A percentile compares a stretch with the other conserved stretches of the same genome.
phyloP scores from a whole-genome alignment of 1,140 invertebrate species.

The Drosophila suzukii region DNA sequence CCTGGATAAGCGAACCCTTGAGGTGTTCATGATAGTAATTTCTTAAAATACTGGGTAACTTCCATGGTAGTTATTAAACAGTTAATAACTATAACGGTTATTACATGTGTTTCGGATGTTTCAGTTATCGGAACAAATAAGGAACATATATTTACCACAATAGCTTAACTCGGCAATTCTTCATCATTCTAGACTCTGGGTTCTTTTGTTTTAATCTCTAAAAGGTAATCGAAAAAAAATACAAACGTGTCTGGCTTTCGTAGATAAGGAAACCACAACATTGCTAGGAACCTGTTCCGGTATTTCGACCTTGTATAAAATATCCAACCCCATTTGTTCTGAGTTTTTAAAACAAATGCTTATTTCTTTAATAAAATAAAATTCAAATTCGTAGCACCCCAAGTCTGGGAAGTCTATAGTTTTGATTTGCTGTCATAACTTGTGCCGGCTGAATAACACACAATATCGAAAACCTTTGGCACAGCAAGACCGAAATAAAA shows the following conservation, averaged over 20 bases:
- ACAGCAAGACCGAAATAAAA: not conserved
- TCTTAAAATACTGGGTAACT: no score
- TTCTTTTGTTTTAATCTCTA: conserved; percentile 9
- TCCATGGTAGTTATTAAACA: no score
- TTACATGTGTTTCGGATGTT: no score
- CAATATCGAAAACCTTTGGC: conserved; percentile 1
- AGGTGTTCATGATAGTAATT: not conserved
- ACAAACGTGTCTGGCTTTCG: conserved; percentile 9
- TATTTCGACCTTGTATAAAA: not conserved
- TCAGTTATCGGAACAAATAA: not conserved
- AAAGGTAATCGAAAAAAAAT: conserved; percentile 1
- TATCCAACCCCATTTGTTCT: not conserved
- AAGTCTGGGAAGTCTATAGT: not conserved
- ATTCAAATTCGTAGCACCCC: not conserved
- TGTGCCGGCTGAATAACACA: not conserved
- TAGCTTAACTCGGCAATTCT: not conserved
- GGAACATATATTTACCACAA: not conserved
- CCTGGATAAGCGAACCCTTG: not conserved
- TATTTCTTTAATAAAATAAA: no score
- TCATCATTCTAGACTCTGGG: no score
- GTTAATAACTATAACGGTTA: no score
- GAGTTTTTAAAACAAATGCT: no score
- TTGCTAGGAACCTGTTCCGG: conserved; percentile 3
- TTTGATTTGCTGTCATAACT: not conserved
- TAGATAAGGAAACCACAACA: conserved; percentile 32